Base-by-base conservation (phyloP, 1,140 invertebrate species). In the Sycophaga agraensis region DNA sequence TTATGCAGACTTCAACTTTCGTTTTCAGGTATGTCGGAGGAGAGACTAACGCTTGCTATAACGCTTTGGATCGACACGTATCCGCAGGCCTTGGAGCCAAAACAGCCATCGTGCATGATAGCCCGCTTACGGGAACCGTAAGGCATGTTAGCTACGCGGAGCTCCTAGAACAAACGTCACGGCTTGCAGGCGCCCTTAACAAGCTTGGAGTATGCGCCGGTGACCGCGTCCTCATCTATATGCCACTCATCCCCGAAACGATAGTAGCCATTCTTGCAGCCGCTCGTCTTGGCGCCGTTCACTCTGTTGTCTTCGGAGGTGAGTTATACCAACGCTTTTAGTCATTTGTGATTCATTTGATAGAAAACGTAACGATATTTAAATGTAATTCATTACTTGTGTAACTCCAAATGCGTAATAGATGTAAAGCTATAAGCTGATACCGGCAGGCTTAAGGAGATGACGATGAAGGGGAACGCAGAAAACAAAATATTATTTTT, bases 21-120 rank as follows among this genome's bases (percentile, higher is more conserved):
- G n/a, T n/a, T n/a, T n/a, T 21, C n/a, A 91, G 90, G 90, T 96
- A 91, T 83, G 86, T 89, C 1, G 94, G 92, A 2, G 94, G 94
- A 4, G 89, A 96, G 80, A 74, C 96, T 69, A 97, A 95, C 67
- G 92, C 93, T 1, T 96, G 93, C 74, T 92, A 96, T 82, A 97
- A 97, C 79, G 91, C 93, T 0, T 80, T 97, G 2, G 95, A 98
- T 74, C 83, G 94, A 6, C 95, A 97, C 80, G 90, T 97, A 1
- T 82, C 85, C 12, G 85, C 84, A 0, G 94, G 93, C 1, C 81
- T 85, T 6, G 94, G 93, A 0, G 84, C 88, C 2, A 88, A 90
- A 74, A 77, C 88, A 0, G 94, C 94, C 0, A 78, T 98, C 3
- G 92, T 97, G 37, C 90, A 96, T 70, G 94, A 97, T 74, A 95